Evolutionary conservation across 1,140 invertebrate genomes (phyloP).

Genomic region (Caerostris darwini): DNA sequence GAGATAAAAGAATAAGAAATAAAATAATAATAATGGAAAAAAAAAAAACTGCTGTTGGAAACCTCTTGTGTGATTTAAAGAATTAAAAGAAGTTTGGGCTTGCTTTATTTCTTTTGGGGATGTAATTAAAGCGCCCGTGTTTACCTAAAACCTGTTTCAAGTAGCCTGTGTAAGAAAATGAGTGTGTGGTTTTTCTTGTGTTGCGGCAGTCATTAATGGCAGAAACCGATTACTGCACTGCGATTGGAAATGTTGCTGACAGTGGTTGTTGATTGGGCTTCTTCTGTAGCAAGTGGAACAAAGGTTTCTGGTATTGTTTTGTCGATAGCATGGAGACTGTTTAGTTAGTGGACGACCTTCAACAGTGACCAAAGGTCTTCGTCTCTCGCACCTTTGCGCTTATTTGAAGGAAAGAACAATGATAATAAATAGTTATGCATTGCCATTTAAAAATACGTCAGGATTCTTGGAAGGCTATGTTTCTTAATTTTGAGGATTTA

Average conservation of each 20-base stretch:
- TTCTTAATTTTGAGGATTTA: no score
- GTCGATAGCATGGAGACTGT: not conserved
- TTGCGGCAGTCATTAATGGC: not conserved
- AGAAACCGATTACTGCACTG: slow-evolving; percentile 3
- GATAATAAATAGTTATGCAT: no score
- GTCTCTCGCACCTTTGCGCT: not conserved
- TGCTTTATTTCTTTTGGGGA: not conserved
- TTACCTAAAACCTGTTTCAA: slow-evolving; percentile 57
- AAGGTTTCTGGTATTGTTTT: not conserved
- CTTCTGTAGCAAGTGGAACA: slow-evolving; percentile 5
- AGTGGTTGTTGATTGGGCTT: slow-evolving; percentile 6
- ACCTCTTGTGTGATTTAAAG: slow-evolving; percentile 61
- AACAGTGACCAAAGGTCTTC: not conserved
- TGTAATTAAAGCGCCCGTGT: slow-evolving; percentile 60
- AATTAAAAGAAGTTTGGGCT: slow-evolving; percentile 64
- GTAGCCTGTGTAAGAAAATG: slow-evolving; percentile 35
- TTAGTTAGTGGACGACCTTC: not conserved
- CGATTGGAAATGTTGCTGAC: slow-evolving; percentile 26
- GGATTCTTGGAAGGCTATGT: no score
- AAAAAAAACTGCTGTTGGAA: not conserved
- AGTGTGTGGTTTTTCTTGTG: slow-evolving; percentile 13
- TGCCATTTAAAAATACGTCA: no score
- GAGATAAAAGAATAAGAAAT: slow-evolving; percentile 20
- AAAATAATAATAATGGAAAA: no score
- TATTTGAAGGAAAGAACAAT: not conserved